Percentiles rank a stretch among this genome's conserved stretches.
Conservation (phyloP, 2,113 vertebrate genomes). For the Phalacrocorax carbo region DNA sequence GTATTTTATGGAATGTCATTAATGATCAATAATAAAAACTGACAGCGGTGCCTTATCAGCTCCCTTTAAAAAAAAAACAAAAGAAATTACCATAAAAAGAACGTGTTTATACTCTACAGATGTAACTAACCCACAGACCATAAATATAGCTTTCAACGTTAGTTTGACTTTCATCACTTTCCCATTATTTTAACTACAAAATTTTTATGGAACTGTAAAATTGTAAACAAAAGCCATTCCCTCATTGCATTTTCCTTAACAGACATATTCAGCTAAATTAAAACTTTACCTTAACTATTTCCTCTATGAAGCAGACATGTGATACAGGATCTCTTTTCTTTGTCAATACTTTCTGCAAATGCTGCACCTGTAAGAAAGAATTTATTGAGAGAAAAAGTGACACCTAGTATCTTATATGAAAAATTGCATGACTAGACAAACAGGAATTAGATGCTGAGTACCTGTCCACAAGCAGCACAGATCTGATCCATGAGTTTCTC, state of each 20-base stretch:
- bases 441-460: conserved; percentile 25
- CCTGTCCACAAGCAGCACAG: conserved; percentile 88
- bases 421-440: not conserved
- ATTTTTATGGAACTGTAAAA: not conserved
- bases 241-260: not conserved
- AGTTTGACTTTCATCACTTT: not conserved
- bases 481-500: conserved; percentile 98
- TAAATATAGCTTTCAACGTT: not conserved
- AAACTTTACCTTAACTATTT: conserved; percentile 89
- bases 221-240: not conserved
- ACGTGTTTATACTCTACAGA: not conserved
- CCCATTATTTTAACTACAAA: not conserved
- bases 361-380: conserved; percentile 83
- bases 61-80: conserved; percentile 23
- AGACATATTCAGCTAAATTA: not conserved
- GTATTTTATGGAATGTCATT: conserved; percentile 41
- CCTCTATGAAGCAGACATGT: conserved; percentile 95
- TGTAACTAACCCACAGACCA: not conserved
- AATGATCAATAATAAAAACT: conserved; percentile 34
- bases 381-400: not conserved
- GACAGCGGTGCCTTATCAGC: not conserved
- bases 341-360: conserved; percentile 92
- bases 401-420: not conserved
- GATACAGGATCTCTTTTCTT: conserved; percentile 97
- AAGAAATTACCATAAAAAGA: not conserved